phyloP scores from a whole-genome alignment of 2,888 invertebrate species.

The Petrolisthes manimaculis region DNA sequence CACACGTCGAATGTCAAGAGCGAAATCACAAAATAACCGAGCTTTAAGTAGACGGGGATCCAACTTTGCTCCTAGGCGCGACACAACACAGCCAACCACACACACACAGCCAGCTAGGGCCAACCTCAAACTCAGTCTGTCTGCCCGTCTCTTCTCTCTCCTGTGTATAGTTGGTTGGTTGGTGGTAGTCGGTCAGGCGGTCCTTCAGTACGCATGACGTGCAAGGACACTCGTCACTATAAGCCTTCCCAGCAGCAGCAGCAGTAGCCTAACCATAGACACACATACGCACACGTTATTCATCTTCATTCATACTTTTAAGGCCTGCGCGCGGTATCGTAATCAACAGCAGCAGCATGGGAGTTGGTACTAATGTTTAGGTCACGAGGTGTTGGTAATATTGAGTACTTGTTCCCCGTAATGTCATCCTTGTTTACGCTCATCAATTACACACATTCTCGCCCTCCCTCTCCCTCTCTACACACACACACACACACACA shows the following conservation, averaged over 20 bases:
- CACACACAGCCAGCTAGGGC: slow-evolving; percentile 11
- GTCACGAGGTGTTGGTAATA: too few species aligned
- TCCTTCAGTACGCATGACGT: slow-evolving; percentile 46
- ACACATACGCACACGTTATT: background rate
- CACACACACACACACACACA: too few species aligned
- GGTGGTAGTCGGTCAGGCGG: slow-evolving; percentile 15
- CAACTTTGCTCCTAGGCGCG: background rate
- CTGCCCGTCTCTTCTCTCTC: slow-evolving; percentile 13
- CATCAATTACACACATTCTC: too few species aligned
- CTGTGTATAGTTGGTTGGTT: background rate
- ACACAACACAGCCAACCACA: background rate
- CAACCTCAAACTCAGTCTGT: slow-evolving; percentile 40
- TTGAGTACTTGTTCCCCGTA: too few species aligned
- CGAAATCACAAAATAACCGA: background rate
- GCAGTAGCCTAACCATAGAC: background rate
- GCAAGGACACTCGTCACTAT: slow-evolving; percentile 16
- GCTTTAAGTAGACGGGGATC: background rate
- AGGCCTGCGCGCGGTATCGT: background rate
- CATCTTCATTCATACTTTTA: too few species aligned
- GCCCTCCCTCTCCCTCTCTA: too few species aligned
- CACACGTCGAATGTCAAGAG: slow-evolving; percentile 1
- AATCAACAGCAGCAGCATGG: background rate
- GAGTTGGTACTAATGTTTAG: too few species aligned
- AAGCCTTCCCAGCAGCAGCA: background rate
- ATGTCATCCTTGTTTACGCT: too few species aligned